These are phyloP conservation scores for Atrichornis clamosus DNA, from an alignment of 2,113 vertebrate species.

Conservation along the genomic window DNA sequence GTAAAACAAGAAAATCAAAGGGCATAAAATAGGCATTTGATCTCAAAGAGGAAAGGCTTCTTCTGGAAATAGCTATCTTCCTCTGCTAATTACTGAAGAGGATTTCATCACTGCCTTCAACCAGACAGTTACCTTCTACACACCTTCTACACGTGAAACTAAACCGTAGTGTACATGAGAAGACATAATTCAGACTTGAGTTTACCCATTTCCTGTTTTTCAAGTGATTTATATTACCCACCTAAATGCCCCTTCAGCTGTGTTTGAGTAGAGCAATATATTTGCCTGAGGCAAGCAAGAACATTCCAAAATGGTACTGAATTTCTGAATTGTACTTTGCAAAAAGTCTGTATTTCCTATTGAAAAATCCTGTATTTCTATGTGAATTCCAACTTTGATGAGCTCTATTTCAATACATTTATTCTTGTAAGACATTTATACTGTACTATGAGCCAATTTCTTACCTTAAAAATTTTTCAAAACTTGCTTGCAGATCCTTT, in stretches of 20 bases:
- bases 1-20: not conserved
- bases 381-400: not conserved
- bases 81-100: not conserved
- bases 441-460: not conserved
- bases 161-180: not conserved
- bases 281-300: not conserved
- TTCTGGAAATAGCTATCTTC: not conserved
- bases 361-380: not conserved
- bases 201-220: constrained; percentile 23
- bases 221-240: constrained; percentile 30
- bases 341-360: not conserved
- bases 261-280: constrained; percentile 2
- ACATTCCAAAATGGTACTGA: not conserved
- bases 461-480: not conserved
- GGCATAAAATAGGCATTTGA: not conserved
- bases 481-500: not conserved
- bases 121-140: not conserved
- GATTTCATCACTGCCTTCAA: not conserved
- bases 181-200: constrained; percentile 19
- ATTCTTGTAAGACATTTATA: not conserved
- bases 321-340: not conserved
- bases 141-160: constrained; percentile 3
- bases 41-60: not conserved
- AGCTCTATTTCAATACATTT: not conserved
- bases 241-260: not conserved